Conservation (phyloP, 2,113 vertebrate species). For the Aythya baeri region DNA sequence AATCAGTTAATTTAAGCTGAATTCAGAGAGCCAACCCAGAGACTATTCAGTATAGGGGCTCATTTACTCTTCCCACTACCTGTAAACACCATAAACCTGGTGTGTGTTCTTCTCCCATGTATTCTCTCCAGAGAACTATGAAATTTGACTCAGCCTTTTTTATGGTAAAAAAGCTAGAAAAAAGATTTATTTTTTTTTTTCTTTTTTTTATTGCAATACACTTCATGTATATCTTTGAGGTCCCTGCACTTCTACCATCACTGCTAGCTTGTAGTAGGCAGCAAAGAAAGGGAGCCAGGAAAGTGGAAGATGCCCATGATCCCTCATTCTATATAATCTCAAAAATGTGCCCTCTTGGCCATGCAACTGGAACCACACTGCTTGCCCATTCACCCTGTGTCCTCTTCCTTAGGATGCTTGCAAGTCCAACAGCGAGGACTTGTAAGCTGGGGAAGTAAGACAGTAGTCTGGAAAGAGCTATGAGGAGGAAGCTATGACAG, state of each 20-base stretch:
- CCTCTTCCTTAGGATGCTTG: not conserved
- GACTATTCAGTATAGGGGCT: not conserved
- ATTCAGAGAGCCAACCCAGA: not conserved
- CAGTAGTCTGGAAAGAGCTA: not conserved
- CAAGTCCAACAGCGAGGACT: not conserved
- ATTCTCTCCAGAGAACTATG: not conserved
- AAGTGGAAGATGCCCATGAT: not conserved
- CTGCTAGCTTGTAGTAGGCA: not conserved
- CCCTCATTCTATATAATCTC: not conserved
- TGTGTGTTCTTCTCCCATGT: not conserved
- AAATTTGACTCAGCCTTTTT: not conserved
- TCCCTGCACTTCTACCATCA: not conserved
- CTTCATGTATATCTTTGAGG: not conserved
- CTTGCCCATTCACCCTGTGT: not conserved
- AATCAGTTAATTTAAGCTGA: not conserved
- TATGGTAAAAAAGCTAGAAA: not conserved
- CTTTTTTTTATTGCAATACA: too few relatives aligned
- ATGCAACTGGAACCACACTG: not conserved
- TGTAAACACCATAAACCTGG: not conserved
- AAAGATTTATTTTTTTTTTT: not conserved
- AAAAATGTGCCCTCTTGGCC: not conserved
- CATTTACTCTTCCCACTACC: not conserved
- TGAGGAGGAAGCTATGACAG: not conserved
- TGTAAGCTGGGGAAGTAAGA: not conserved
- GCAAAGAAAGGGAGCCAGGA: not conserved